Percentiles rank a stretch among this genome's conserved stretches.
Evolutionary conservation across 2,797 vertebrate species (phyloP).

Genomic region (Bryconaethiops microstoma): DNA sequence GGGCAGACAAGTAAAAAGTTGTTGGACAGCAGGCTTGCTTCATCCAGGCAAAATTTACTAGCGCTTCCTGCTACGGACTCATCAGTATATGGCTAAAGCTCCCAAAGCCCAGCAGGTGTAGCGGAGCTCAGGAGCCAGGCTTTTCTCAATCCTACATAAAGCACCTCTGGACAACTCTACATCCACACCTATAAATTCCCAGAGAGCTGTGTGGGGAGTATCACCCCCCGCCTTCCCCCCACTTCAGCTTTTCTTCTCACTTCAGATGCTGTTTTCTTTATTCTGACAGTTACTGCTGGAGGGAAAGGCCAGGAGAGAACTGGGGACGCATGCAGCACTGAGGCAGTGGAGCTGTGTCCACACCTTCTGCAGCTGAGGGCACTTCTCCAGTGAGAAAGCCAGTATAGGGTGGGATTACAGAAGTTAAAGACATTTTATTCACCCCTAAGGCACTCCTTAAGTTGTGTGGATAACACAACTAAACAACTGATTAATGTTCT

Average conservation of each 20-base stretch:
- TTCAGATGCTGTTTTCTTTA: constrained; percentile 43
- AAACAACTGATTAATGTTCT: not conserved
- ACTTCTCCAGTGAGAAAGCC: not conserved
- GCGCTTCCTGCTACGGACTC: constrained; percentile 1
- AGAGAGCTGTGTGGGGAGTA: constrained; percentile 21
- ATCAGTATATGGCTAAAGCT: constrained; percentile 19
- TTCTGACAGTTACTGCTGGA: constrained; percentile 41
- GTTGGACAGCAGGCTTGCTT: constrained; percentile 33
- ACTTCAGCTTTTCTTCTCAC: not conserved
- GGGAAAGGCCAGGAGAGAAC: constrained; percentile 15
- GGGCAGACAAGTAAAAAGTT: constrained; percentile 17
- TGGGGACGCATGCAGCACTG: not conserved
- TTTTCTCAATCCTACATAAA: constrained; percentile 37
- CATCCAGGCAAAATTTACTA: constrained; percentile 21
- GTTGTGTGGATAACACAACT: not conserved
- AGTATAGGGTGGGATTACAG: not conserved
- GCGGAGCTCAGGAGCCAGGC: constrained; percentile 25
- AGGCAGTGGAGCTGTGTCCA: constrained; percentile 5
- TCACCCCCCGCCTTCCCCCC: not conserved
- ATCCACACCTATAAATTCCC: constrained; percentile 48
- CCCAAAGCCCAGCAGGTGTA: constrained; percentile 42
- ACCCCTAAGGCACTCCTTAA: constrained; percentile 2
- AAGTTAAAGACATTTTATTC: not conserved
- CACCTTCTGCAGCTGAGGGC: not conserved
- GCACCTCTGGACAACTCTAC: constrained; percentile 36